Evolutionary conservation across 2,797 vertebrate genomes (phyloP).

Genomic region (Helicolenus hilgendorfi): DNA sequence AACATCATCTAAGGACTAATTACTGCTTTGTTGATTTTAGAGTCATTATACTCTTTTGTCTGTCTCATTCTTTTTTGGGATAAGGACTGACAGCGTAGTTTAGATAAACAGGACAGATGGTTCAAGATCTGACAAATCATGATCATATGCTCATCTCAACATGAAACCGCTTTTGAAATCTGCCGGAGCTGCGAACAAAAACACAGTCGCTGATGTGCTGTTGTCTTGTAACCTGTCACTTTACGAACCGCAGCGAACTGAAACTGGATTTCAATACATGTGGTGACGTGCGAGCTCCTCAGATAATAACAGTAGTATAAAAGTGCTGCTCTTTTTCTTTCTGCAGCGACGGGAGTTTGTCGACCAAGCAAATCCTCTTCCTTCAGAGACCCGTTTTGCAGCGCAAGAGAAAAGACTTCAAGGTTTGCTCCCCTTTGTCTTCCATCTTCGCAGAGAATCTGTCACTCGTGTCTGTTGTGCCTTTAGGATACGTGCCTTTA

Average conservation of each 20-base stretch:
- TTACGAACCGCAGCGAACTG: constrained; percentile 28
- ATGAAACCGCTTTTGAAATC: constrained; percentile 74
- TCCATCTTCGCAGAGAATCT: constrained; percentile 43
- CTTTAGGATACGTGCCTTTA: constrained; percentile 66
- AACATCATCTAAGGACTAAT: constrained; percentile 12
- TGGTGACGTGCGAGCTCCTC: constrained; percentile 9
- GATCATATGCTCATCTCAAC: constrained; percentile 63
- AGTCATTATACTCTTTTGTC: background rate
- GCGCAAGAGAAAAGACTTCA: constrained; percentile 96
- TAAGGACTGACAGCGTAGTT: constrained; percentile 41
- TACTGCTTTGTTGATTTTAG: constrained; percentile 25
- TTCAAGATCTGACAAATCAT: constrained; percentile 67
- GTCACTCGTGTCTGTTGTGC: constrained; percentile 65
- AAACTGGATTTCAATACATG: constrained; percentile 25
- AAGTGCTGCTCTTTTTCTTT: constrained; percentile 73
- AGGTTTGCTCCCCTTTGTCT: constrained; percentile 89
- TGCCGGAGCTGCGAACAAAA: constrained; percentile 43
- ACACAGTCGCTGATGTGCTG: constrained; percentile 18
- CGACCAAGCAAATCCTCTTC: constrained; percentile 98
- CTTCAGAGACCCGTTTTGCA: constrained; percentile 97
- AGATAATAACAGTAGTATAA: constrained; percentile 31
- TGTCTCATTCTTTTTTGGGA: constrained; percentile 41
- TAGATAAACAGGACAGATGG: constrained; percentile 59
- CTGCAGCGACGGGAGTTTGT: constrained; percentile 94
- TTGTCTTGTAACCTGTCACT: constrained; percentile 72